Base-by-base conservation (phyloP, 2,888 invertebrate genomes). In the Aricia artaxerxes region DNA sequence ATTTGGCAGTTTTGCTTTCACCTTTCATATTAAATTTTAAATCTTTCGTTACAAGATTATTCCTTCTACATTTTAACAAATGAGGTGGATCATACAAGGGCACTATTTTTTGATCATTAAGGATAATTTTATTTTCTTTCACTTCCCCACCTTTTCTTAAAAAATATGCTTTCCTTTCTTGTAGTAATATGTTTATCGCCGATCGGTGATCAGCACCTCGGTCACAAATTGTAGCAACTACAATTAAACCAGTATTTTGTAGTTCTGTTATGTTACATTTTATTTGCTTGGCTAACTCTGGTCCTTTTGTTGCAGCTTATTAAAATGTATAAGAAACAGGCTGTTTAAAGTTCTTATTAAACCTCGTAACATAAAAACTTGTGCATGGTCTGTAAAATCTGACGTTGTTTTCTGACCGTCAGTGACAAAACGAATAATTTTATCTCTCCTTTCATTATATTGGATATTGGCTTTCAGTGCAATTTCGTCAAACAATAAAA, bases 51-150 rank as follows among this genome's bases (percentile, higher is more conserved):
- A 73, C 0, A 4, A 73, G 38, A 73, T 73, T 73, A 40, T 73
- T 73, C 24, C 73, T 38, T 13, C 40, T 40, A 73, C 73, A 38
- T 16, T 73, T 73, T 0, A 38, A 13, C 5, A 40, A 13, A 16
- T 73, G 40, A 16, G 73, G 73, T 13, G 73, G 73, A 5, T 73
- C 73, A 73, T 73, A 73, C 16, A 38, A 40, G 9, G 73, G 73
- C 13, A 73, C 16, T 11, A 73, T 40, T 38, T 73, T 40, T 16
- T 73, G 11, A 73, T 73, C 5, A 73, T 73, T 73, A 4, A 40
- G 4, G 3, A 73, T 13, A 38, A 73, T 16, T 6, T 40, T 40
- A 40, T 40, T 40, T 35, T 73, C 38, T 73, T n/a, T 73, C 0
- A 35, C 2, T 72, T 72, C 72, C 13, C 38, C 3, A 6, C 72